Conservation (phyloP, 2,797 vertebrate genomes). For the Sciurus vulgaris region DNA sequence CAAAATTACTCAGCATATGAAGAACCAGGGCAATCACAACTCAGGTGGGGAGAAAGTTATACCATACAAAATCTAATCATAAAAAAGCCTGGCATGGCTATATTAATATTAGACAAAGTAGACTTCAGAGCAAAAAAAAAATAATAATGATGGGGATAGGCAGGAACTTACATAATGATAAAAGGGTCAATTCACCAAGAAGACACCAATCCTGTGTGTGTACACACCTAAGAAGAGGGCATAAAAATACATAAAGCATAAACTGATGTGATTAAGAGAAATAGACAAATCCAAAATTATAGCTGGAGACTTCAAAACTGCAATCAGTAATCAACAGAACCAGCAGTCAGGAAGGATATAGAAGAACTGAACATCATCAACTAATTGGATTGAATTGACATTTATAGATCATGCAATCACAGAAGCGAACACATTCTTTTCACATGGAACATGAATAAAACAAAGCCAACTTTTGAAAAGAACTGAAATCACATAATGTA, state of each 20-base stretch:
- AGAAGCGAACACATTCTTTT: neutral
- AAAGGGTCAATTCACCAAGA: neutral
- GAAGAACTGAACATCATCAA: neutral
- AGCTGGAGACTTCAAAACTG: neutral
- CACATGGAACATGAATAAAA: neutral
- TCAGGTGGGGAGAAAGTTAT: neutral
- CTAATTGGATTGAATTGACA: neutral
- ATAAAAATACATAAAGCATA: neutral
- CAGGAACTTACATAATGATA: neutral
- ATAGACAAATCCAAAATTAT: neutral
- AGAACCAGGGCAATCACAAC: neutral
- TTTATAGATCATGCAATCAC: neutral
- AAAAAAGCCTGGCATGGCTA: neutral
- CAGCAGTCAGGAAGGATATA: neutral
- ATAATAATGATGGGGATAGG: neutral
- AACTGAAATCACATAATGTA: neutral
- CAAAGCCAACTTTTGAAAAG: neutral
- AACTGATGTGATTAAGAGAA: neutral
- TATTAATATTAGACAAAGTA: neutral
- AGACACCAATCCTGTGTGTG: neutral
- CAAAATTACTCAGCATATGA: conserved; percentile 18
- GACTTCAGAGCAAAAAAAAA: neutral
- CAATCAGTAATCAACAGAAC: neutral
- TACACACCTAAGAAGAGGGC: neutral
- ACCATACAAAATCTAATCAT: neutral